Conservation (phyloP, 2,888 invertebrate genomes). For the Polietes domitor region DNA sequence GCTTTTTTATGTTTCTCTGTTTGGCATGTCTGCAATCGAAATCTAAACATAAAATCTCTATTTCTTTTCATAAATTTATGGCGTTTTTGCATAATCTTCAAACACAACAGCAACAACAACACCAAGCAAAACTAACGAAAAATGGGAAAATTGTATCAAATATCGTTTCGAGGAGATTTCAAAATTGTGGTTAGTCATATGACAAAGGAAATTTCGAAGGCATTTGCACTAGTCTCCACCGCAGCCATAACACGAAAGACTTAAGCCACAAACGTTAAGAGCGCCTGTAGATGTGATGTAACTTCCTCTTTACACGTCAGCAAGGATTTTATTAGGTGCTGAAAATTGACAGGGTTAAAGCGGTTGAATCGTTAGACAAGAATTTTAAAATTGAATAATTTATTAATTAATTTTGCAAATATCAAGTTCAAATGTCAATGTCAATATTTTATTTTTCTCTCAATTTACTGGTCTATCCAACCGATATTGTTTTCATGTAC, state of each 20-base stretch:
- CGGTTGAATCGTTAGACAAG: too few species aligned
- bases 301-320: too few species aligned
- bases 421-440: too few species aligned
- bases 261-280: background rate
- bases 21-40: background rate
- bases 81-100: conserved; percentile 24
- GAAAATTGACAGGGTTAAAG: too few species aligned
- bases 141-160: conserved; percentile 16
- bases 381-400: too few species aligned
- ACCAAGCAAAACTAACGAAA: background rate
- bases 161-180: background rate
- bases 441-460: too few species aligned
- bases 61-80: conserved; percentile 22
- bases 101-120: background rate
- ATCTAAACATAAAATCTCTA: conserved; percentile 28
- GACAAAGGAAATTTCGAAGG: background rate
- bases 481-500: too few species aligned
- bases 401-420: too few species aligned
- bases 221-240: background rate
- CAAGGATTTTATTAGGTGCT: too few species aligned
- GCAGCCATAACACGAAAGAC: background rate
- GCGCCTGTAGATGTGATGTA: too few species aligned
- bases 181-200: background rate
- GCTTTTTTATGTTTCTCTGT: background rate
- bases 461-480: too few species aligned